Evolutionary conservation across 2,797 vertebrate genomes (phyloP).

Genomic region (Notolepis coatsorum): DNA sequence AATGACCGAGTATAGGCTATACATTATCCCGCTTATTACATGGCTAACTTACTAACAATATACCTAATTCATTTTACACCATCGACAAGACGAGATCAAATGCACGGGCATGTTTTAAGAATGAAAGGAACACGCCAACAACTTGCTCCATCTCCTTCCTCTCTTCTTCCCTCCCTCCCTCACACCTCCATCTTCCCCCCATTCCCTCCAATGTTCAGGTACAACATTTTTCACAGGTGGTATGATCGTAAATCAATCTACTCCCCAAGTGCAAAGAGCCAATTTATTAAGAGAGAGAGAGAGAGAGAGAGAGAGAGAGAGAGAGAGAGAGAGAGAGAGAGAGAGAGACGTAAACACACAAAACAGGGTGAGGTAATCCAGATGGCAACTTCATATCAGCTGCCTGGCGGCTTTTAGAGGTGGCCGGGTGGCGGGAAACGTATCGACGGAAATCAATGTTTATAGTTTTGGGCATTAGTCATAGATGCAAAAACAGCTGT

Average conservation of each 20-base stretch:
- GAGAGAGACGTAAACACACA: too few relatives aligned
- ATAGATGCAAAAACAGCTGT: conserved; percentile 51
- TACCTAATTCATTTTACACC: too few relatives aligned
- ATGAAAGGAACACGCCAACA: too few relatives aligned
- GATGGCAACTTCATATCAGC: conserved; percentile 46
- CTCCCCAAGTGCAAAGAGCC: neutral
- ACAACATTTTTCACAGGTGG: neutral
- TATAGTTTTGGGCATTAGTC: conserved; percentile 45
- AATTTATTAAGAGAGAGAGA: neutral
- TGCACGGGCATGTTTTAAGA: too few relatives aligned
- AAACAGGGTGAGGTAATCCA: too few relatives aligned
- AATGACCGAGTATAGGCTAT: too few relatives aligned
- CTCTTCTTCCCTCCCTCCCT: neutral
- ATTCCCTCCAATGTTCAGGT: neutral
- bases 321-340: too few relatives aligned
- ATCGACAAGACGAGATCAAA: too few relatives aligned
- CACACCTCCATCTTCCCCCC: too few relatives aligned
- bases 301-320: neutral
- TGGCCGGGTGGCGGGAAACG: conserved; percentile 30
- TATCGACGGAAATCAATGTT: conserved; percentile 37
- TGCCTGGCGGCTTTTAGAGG: conserved; percentile 51
- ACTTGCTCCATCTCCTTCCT: too few relatives aligned
- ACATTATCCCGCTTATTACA: too few relatives aligned
- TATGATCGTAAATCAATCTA: neutral
- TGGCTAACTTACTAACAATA: too few relatives aligned